phyloP scores from a whole-genome alignment of 2,888 invertebrate species.

The Amphiduros pacificus region DNA sequence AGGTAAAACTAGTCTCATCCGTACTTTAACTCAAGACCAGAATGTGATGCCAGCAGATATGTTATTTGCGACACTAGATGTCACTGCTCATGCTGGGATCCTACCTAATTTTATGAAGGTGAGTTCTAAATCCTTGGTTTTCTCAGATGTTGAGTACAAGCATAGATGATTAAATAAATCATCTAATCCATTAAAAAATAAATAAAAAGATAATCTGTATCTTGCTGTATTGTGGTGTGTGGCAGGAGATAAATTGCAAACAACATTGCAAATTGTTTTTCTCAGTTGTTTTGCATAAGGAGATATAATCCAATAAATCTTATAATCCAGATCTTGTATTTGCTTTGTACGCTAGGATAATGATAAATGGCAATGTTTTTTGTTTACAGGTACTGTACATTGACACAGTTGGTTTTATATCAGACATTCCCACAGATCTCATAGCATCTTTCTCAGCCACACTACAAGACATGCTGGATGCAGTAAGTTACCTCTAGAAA shows the following conservation, averaged over 20 bases:
- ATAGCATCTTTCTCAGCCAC: constrained; percentile 81
- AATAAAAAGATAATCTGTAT: no score
- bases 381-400: constrained; percentile 73
- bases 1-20: constrained; percentile 78
- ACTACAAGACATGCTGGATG: constrained; percentile 76
- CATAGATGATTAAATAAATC: no score
- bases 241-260: no score
- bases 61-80: constrained; percentile 84
- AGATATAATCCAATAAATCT: no score
- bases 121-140: no score
- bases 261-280: constrained; percentile 13
- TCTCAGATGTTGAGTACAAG: no score
- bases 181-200: no score
- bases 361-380: neutral
- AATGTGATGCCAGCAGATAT: constrained; percentile 71
- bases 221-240: no score
- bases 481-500: constrained; percentile 61
- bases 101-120: constrained; percentile 68
- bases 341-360: no score
- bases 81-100: constrained; percentile 74
- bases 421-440: constrained; percentile 77
- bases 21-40: constrained; percentile 72
- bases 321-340: no score
- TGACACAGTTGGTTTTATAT: constrained; percentile 87
- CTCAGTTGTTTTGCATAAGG: no score